Conservation (phyloP, 1,140 invertebrate species). For the Orchesella cincta region DNA sequence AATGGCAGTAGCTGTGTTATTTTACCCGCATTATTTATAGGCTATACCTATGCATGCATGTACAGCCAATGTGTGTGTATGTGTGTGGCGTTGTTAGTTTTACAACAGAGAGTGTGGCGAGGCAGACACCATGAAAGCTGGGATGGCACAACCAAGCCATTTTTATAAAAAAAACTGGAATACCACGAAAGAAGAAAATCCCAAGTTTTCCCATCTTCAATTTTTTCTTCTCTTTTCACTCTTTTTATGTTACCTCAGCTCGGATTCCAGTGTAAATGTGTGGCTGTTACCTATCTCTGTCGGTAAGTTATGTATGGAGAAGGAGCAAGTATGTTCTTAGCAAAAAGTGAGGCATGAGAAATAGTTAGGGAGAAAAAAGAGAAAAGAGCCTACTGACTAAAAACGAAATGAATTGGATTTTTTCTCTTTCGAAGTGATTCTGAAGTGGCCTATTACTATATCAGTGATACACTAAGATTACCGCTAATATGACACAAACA, state of each 20-base stretch:
- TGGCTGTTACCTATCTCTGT: neutral
- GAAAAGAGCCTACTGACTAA: neutral
- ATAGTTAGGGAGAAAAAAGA: neutral
- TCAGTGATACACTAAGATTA: slow-evolving; percentile 21
- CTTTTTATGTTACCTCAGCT: neutral
- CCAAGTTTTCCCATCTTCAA: slow-evolving; percentile 10
- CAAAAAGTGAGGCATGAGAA: neutral
- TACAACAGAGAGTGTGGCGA: neutral
- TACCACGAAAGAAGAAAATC: neutral
- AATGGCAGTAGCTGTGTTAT: neutral
- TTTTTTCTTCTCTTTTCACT: neutral
- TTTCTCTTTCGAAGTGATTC: slow-evolving; percentile 8
- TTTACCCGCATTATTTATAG: neutral
- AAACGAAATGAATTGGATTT: slow-evolving; percentile 12
- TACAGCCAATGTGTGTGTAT: neutral
- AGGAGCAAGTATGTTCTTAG: neutral
- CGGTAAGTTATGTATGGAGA: neutral
- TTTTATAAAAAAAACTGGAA: neutral
- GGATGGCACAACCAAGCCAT: neutral
- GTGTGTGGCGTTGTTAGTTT: neutral
- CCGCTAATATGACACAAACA: slow-evolving; percentile 11
- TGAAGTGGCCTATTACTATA: slow-evolving; percentile 17
- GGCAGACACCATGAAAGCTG: slow-evolving; percentile 6
- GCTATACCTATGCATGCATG: neutral
- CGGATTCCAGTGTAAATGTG: neutral